phyloP scores from a whole-genome alignment of 2,888 invertebrate species.

The Cenopis cana region DNA sequence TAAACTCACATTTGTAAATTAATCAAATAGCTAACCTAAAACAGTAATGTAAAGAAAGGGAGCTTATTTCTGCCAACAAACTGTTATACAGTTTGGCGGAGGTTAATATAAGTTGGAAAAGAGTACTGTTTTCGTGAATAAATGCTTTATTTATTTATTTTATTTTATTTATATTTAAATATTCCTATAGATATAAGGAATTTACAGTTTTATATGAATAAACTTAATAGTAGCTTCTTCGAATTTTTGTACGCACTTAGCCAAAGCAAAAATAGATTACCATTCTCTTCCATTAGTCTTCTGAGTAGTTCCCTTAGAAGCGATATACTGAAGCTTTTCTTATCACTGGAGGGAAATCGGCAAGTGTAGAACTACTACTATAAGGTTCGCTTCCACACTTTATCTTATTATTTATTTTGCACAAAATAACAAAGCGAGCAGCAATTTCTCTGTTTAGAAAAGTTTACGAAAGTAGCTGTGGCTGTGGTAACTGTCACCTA shows the following conservation, averaged over 20 bases:
- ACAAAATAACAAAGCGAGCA: neutral
- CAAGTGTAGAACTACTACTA: neutral
- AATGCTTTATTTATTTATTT: too few relatives aligned
- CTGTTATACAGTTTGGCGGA: too few relatives aligned
- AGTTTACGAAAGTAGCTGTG: slow-evolving; percentile 50
- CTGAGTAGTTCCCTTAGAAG: slow-evolving; percentile 54
- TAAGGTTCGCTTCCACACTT: too few relatives aligned
- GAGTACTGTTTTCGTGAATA: too few relatives aligned
- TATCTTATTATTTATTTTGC: neutral
- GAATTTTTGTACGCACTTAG: neutral
- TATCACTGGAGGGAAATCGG: neutral
- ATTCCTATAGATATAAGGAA: neutral
- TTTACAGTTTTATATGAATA: too few relatives aligned
- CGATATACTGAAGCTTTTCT: slow-evolving; percentile 54
- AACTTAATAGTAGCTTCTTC: neutral
- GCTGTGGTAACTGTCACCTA: neutral
- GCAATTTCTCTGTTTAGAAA: slow-evolving; percentile 48
- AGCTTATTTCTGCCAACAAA: too few relatives aligned
- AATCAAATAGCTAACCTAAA: too few relatives aligned
- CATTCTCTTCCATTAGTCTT: slow-evolving; percentile 62
- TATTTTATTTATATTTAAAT: too few relatives aligned
- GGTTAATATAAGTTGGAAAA: too few relatives aligned
- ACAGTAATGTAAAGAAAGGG: too few relatives aligned
- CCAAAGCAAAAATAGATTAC: slow-evolving; percentile 49
- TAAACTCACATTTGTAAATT: too few relatives aligned